phyloP scores from a whole-genome alignment of 2,888 invertebrate species.

The Hymenopus coronatus region DNA sequence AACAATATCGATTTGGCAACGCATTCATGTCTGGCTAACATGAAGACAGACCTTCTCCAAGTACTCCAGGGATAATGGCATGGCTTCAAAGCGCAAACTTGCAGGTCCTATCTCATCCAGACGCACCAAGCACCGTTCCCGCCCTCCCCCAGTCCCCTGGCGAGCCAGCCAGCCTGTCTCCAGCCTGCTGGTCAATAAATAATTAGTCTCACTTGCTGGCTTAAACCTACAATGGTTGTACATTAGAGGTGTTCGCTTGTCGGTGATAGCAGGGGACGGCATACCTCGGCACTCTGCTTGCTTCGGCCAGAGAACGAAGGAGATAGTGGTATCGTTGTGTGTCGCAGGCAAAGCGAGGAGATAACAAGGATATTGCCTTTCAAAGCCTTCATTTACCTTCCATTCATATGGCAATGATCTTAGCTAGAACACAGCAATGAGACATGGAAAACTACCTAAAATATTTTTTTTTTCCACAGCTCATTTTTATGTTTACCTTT shows the following conservation, averaged over 20 bases:
- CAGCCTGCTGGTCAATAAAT: background rate
- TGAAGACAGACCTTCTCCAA: background rate
- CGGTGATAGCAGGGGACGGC: background rate
- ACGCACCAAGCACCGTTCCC: background rate
- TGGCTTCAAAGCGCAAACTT: background rate
- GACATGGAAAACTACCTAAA: no score
- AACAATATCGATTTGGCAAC: background rate
- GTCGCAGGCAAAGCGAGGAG: background rate
- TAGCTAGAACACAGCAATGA: background rate
- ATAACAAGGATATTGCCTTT: background rate
- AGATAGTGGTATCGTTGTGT: background rate
- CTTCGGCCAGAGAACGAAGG: background rate
- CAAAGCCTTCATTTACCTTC: background rate
- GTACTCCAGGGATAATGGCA: background rate
- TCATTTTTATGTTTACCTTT: background rate
- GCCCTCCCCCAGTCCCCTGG: background rate
- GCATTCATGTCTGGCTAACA: background rate
- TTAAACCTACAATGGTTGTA: background rate
- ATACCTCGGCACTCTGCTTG: background rate
- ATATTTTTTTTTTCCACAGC: no score
- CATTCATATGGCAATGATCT: background rate
- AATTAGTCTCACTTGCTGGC: background rate
- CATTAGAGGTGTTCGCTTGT: background rate
- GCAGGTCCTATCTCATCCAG: background rate
- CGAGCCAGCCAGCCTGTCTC: background rate